Base-by-base conservation (phyloP, 2,888 invertebrate species). In the Yponomeuta malinellus region DNA sequence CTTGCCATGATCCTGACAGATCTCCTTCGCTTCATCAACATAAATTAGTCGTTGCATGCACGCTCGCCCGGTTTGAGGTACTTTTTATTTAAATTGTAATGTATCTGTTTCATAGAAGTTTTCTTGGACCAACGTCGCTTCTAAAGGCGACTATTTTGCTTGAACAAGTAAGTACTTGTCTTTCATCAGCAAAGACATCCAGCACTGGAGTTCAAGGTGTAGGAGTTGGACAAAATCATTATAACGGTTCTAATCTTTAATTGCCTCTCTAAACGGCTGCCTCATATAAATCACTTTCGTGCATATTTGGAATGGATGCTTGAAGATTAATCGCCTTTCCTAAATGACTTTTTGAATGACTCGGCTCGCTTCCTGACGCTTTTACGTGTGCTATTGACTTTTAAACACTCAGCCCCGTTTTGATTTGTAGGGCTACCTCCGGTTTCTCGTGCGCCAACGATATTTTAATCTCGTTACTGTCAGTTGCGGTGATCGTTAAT, bases 321-420 rank as follows among this genome's bases (percentile, higher is more conserved):
- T 31, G 29, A 65, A 65, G 65, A 65, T 33, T 31, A 65, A 65
- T 65, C 12, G 33, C 33, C 33, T 33, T 33, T 65, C 12, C 10
- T 10, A 65, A 65, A 65, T 65, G 65, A 33, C 29, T 65, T 65
- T 65, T 65, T 29, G 33, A 65, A 65, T 33, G 52, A 59, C 52
- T 59, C 52, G 52, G 52, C 52, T 59, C 52, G 52, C 52, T 59
- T 59, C 15, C 52, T 15, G 52, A 59, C 52, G 12, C 15, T 15
- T 15, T 59, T 59, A 6, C 15, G 12, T 59, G 52, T 59, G 52
- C 12, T 59, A 59, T 59, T 59, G 52, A 59, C 12, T 59, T 12
- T 12, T 15, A 59, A 59, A 15, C 15, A 15, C 5, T 8, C 8
- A 9, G 9, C 6, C 3, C 43, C 43, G 43, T 43, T 43, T 33